These are phyloP conservation scores for Hydrolagus colliei DNA, from an alignment of 2,797 vertebrate genomes.

Conservation along the genomic window DNA sequence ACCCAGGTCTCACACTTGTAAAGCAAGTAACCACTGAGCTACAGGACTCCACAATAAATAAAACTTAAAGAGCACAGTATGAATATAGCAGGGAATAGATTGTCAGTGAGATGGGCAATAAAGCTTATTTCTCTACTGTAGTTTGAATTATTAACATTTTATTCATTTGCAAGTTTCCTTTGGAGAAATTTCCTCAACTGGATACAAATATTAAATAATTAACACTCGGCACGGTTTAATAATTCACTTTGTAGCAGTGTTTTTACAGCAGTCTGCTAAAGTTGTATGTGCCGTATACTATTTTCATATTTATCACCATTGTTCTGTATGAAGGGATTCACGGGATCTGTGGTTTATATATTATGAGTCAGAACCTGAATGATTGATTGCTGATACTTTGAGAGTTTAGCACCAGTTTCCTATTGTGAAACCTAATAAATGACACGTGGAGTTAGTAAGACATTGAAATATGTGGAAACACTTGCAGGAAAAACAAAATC, in stretches of 20 bases:
- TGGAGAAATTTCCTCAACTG: background rate
- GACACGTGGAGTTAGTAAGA: background rate
- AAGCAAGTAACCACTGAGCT: too few species aligned
- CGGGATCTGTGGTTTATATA: background rate
- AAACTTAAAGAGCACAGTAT: background rate
- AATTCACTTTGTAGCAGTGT: background rate
- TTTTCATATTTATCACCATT: background rate
- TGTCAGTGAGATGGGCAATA: background rate
- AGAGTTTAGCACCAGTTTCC: background rate
- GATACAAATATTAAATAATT: conserved; percentile 10
- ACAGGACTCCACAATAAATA: too few species aligned
- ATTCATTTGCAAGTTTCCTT: background rate
- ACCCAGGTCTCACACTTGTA: too few species aligned
- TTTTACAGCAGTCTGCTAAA: background rate
- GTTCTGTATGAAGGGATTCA: background rate
- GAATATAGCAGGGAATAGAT: background rate
- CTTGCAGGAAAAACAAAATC: background rate
- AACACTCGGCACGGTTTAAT: background rate
- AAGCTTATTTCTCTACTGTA: background rate
- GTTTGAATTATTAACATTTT: background rate
- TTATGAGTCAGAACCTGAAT: background rate
- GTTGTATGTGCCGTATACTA: background rate
- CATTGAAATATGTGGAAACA: background rate
- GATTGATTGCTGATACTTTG: background rate
- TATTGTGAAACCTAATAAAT: background rate